Evolutionary conservation across 2,888 invertebrate genomes (phyloP).

Genomic region (Drosophila cyrtoloma): DNA sequence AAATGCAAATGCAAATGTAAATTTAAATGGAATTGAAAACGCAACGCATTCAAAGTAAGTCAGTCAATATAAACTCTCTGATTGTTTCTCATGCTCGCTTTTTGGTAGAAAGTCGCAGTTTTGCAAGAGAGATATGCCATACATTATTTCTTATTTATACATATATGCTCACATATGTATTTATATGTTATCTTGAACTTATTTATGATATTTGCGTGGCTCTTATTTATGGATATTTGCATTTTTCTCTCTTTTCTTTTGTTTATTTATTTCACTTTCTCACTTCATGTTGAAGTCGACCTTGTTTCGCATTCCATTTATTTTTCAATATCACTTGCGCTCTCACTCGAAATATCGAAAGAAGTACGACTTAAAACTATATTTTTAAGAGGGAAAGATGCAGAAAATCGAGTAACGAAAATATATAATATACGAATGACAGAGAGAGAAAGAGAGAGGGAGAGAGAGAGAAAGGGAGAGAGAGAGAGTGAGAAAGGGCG

Average conservation of each 20-base stretch:
- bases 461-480: not conserved
- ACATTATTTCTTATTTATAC: not conserved
- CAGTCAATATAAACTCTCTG: not conserved
- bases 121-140: conserved; percentile 4
- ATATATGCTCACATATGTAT: not conserved
- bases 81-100: not conserved
- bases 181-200: conserved; percentile 11
- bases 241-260: conserved; percentile 27
- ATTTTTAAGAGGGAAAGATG: not conserved
- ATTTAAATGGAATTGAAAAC: conserved; percentile 30
- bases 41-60: conserved; percentile 4
- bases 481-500: not conserved
- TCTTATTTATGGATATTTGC: conserved; percentile 11
- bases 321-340: conserved; percentile 2
- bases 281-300: conserved; percentile 30
- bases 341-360: conserved; percentile 20
- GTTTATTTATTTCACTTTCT: conserved; percentile 35
- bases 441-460: not conserved
- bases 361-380: conserved; percentile 1
- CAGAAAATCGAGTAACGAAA: not conserved
- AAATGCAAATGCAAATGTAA: not conserved
- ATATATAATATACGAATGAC: not conserved
- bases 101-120: conserved; percentile 48
- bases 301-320: conserved; percentile 41
- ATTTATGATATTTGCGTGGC: conserved; percentile 12